These are phyloP conservation scores for Vireo griseus DNA, from an alignment of 2,797 vertebrate genomes.

Conservation along the genomic window DNA sequence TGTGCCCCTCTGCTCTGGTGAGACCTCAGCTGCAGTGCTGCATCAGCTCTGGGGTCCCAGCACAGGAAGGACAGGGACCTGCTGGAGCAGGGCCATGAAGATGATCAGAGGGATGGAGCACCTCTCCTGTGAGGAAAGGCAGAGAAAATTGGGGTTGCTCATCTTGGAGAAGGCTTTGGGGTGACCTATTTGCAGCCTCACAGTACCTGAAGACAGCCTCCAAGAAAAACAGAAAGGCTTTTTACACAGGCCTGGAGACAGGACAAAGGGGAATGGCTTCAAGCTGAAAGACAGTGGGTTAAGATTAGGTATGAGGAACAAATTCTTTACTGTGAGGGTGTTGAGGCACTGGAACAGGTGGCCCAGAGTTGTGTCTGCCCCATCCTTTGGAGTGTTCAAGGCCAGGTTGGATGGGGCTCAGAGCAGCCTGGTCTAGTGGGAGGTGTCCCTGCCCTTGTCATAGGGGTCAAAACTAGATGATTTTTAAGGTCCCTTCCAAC, in stretches of 20 bases:
- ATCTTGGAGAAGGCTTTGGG: not conserved
- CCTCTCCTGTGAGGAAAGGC: accelerated
- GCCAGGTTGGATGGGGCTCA: not conserved
- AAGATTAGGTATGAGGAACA: not conserved
- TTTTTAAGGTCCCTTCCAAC: not conserved
- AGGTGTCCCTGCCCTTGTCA: not conserved
- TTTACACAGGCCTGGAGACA: not conserved
- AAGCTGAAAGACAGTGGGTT: not conserved
- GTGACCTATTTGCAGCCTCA: not conserved
- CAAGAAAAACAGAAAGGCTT: not conserved
- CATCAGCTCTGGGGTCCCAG: not conserved
- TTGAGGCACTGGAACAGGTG: not conserved
- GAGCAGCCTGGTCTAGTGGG: not conserved
- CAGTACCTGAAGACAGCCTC: not conserved
- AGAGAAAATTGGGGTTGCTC: not conserved
- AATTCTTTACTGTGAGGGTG: not conserved
- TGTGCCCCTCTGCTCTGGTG: not conserved
- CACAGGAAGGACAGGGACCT: not conserved
- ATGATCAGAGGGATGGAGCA: not conserved
- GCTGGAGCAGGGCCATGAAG: not conserved
- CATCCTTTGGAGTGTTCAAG: not conserved
- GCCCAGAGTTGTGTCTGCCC: accelerated
- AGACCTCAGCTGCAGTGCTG: not conserved
- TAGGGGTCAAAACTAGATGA: not conserved
- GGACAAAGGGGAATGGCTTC: not conserved